These are phyloP conservation scores for Myotis brandtii DNA, from an alignment of 2,113 vertebrate genomes.

Conservation along the genomic window DNA sequence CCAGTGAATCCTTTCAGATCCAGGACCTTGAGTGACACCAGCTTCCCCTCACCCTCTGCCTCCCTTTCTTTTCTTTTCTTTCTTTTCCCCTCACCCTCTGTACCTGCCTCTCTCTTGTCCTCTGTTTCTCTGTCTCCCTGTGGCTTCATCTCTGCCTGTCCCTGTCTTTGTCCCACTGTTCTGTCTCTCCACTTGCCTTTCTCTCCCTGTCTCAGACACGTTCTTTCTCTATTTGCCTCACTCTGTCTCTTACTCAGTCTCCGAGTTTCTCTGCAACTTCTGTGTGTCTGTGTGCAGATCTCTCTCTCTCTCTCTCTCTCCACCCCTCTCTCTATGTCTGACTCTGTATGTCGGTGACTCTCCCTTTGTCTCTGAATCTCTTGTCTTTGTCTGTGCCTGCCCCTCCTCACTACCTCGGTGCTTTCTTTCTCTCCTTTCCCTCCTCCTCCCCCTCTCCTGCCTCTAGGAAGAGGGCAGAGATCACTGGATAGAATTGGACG, in stretches of 20 bases:
- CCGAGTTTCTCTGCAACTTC: neutral
- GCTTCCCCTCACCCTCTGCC: neutral
- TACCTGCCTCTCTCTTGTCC: neutral
- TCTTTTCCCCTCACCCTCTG: neutral
- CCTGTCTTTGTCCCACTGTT: neutral
- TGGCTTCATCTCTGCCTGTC: neutral
- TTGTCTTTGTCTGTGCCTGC: neutral
- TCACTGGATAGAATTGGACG: constrained; percentile 81
- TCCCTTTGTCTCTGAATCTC: neutral
- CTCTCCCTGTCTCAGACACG: neutral
- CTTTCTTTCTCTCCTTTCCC: constrained; percentile 53
- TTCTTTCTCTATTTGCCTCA: neutral
- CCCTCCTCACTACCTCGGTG: neutral
- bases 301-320: neutral
- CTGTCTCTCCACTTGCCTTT: neutral
- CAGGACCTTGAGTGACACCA: fast-evolving
- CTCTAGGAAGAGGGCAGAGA: constrained; percentile 73
- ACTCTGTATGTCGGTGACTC: neutral
- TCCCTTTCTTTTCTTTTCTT: neutral
- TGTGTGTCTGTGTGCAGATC: neutral
- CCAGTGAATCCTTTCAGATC: neutral
- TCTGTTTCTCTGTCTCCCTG: neutral
- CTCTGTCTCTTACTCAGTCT: neutral
- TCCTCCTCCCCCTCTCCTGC: constrained; percentile 26
- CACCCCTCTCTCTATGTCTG: neutral